Percentiles rank a stretch among this genome's conserved stretches.
These are phyloP conservation scores for Zaprionus lineosus DNA, from an alignment of 2,888 invertebrate genomes.

Conservation along the genomic window DNA sequence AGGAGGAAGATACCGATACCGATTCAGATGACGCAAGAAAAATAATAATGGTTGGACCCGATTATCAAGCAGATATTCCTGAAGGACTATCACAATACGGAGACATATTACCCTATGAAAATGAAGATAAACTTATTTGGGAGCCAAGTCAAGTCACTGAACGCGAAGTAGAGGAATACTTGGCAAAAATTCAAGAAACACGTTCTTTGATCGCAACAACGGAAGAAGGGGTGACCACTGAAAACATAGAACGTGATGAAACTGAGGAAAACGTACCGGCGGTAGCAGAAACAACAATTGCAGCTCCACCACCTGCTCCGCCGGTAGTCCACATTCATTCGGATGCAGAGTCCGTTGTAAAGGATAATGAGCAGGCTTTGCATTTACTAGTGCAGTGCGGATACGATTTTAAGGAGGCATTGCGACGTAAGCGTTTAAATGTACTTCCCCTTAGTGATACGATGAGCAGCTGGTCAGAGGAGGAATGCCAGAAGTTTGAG, in stretches of 20 bases:
- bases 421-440: slow-evolving; percentile 90
- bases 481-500: slow-evolving; percentile 98
- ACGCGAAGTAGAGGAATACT: slow-evolving; percentile 90
- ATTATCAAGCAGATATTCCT: slow-evolving; percentile 96
- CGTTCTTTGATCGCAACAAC: slow-evolving; percentile 23
- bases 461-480: slow-evolving; percentile 96
- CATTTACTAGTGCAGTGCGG: slow-evolving; percentile 96
- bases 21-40: slow-evolving; percentile 78
- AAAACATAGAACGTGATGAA: slow-evolving; percentile 1
- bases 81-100: slow-evolving; percentile 96
- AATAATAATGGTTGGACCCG: slow-evolving; percentile 96
- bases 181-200: slow-evolving; percentile 83
- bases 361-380: slow-evolving; percentile 94
- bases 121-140: slow-evolving; percentile 97
- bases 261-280: not conserved
- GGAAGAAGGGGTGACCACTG: slow-evolving; percentile 9
- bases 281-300: not conserved
- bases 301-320: not conserved
- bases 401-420: slow-evolving; percentile 96
- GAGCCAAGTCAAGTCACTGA: slow-evolving; percentile 91
- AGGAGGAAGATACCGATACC: slow-evolving; percentile 64
- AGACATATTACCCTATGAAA: slow-evolving; percentile 96
- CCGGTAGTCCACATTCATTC: not conserved
- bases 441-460: slow-evolving; percentile 88
- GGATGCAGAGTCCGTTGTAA: slow-evolving; percentile 66